Evolutionary conservation across 2,888 invertebrate species (phyloP).

Genomic region (Drosophila acutilabella): DNA sequence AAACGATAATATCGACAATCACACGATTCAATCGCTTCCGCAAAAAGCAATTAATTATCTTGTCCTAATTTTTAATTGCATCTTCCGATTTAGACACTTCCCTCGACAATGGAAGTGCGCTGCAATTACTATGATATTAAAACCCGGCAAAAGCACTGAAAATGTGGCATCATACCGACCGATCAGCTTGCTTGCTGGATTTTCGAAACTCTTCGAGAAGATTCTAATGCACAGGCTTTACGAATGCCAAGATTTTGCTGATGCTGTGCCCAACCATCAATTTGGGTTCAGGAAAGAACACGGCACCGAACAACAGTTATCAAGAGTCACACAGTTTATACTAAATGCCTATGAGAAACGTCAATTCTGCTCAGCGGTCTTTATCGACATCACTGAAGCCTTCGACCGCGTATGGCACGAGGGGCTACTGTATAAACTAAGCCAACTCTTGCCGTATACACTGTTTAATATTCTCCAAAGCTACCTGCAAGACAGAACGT

Average conservation of each 20-base stretch:
- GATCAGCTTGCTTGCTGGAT: neutral
- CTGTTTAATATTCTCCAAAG: too few relatives aligned
- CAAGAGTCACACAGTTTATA: too few relatives aligned
- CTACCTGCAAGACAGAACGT: too few relatives aligned
- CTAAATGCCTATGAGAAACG: too few relatives aligned
- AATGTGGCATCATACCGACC: neutral
- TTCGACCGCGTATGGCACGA: too few relatives aligned
- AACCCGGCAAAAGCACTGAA: neutral
- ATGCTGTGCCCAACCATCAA: constrained; percentile 3
- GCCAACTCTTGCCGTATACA: too few relatives aligned
- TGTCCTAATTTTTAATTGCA: neutral
- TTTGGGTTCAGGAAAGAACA: too few relatives aligned
- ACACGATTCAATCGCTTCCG: neutral
- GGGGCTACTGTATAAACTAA: too few relatives aligned
- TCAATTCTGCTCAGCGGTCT: too few relatives aligned
- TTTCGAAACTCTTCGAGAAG: constrained; percentile 2
- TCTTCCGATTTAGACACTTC: neutral
- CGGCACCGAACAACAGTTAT: too few relatives aligned
- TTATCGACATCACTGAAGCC: too few relatives aligned
- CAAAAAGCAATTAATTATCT: neutral
- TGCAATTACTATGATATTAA: neutral
- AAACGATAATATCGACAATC: neutral
- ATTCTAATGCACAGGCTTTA: neutral
- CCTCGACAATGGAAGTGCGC: constrained; percentile 1
- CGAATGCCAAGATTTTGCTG: neutral